These are phyloP conservation scores for Saccostrea echinata DNA, from an alignment of 1,140 invertebrate genomes.

Conservation along the genomic window DNA sequence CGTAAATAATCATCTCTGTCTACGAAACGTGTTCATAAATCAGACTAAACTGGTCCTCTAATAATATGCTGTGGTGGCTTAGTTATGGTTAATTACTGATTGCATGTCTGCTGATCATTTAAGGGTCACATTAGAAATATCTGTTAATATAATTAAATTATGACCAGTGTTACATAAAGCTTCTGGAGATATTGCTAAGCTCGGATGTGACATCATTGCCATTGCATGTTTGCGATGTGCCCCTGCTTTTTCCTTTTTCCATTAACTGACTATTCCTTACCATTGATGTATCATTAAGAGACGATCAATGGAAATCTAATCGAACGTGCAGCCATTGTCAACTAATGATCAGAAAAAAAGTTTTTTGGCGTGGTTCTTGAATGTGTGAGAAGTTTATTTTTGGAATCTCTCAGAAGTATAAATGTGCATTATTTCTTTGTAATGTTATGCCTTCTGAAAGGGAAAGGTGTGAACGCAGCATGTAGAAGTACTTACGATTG, in stretches of 20 bases:
- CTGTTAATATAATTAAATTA: slow-evolving; percentile 36
- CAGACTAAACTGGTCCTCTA: slow-evolving; percentile 16
- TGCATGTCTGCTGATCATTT: slow-evolving; percentile 23
- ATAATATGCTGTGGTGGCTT: background rate
- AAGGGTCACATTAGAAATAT: slow-evolving; percentile 6
- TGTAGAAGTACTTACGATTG: slow-evolving; percentile 64
- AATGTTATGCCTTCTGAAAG: background rate
- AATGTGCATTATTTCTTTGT: background rate
- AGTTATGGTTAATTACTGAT: slow-evolving; percentile 15
- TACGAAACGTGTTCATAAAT: background rate
- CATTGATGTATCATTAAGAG: slow-evolving; percentile 8
- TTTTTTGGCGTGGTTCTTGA: background rate
- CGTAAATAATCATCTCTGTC: slow-evolving; percentile 9
- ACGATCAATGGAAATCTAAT: slow-evolving; percentile 32
- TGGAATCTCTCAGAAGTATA: background rate
- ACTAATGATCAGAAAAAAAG: background rate
- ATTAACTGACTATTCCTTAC: background rate
- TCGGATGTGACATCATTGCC: slow-evolving; percentile 13
- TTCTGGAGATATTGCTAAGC: background rate
- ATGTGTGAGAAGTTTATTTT: background rate
- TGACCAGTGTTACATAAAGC: slow-evolving; percentile 2
- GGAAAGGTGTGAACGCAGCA: background rate
- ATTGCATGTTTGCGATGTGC: background rate
- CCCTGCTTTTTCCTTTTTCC: background rate
- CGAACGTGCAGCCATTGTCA: slow-evolving; percentile 11